Evolutionary conservation across 2,797 vertebrate genomes (phyloP), one percentile per base, ranked within the genome.

Genomic region (Oreochromis mossambicus): DNA sequence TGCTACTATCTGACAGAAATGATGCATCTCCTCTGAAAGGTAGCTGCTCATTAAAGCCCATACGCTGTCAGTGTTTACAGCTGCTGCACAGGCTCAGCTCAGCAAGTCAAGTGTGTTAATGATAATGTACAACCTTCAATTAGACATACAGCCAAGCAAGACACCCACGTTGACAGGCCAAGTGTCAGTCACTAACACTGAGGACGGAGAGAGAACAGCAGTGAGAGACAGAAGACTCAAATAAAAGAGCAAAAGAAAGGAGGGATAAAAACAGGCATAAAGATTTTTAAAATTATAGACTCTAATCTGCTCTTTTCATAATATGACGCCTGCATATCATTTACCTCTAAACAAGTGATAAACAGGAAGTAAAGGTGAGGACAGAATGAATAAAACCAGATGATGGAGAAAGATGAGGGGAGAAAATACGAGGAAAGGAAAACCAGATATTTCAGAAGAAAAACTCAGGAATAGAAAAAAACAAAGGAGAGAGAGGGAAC

Each of bases 281-380:
- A 8, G 17, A 3, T 41, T 51, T 82, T 84, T 83, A 87, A 84
- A 90, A 91, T 91, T 86, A 85, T 85, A 92, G 87, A 90, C 26
- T 80, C 56, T 89, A 83, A 86, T 92, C 85, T 85, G 77, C 56
- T 83, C 73, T 92, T 90, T 91, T 68, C 88, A 93, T 94, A 90
- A 89, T 78, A 84, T 46, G 85, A 88, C 82, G 86, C 80, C 80
- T 88, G 79, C 81, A 84, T 82, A 79, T 88, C 21, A 83, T 90
- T 89, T 79, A 81, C 86, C 81, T 83, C 76, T 85, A 88, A 90
- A 24, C 3, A 14, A 0, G 36, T n/a, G 17, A 68, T 15, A 24
- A 82, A 56, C 21, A 83, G 21, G 10, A 56, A 32, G 14, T 11
- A 61, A 50, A 8, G 32, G 46, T 32, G 19, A 34, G 10, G 9